These are phyloP conservation scores for Lasiommata megera DNA, from an alignment of 2,888 invertebrate genomes.

Conservation along the genomic window DNA sequence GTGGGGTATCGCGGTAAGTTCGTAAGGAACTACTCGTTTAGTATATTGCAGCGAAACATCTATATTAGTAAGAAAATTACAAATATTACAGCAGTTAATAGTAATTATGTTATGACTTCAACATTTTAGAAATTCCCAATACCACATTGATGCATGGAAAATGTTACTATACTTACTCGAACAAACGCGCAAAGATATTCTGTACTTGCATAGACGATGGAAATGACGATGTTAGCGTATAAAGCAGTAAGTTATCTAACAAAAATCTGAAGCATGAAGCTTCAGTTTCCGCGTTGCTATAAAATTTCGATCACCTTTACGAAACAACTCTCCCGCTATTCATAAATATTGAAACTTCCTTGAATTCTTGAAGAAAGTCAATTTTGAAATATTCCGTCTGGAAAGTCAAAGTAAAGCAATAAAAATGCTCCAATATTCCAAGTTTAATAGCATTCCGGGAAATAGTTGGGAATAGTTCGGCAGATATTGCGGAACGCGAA, in stretches of 20 bases:
- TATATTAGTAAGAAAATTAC: too few relatives aligned
- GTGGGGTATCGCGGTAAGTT: too few relatives aligned
- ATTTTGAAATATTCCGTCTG: conserved; percentile 10
- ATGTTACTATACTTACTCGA: too few relatives aligned
- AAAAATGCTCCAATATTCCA: conserved; percentile 17
- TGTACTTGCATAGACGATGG: neutral
- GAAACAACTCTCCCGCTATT: neutral
- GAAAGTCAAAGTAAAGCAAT: conserved; percentile 11
- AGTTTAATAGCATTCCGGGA: conserved; percentile 10
- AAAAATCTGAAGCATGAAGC: neutral
- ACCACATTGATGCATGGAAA: too few relatives aligned
- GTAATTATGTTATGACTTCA: too few relatives aligned
- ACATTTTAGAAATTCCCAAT: too few relatives aligned
- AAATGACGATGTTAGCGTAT: neutral
- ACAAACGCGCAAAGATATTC: too few relatives aligned
- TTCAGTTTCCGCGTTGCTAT: neutral
- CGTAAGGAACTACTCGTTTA: too few relatives aligned
- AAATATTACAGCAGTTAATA: too few relatives aligned
- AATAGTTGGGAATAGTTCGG: conserved; percentile 9
- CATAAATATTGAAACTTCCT: conserved; percentile 8
- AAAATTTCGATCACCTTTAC: conserved; percentile 3
- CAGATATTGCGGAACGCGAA: neutral
- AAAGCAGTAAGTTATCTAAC: neutral
- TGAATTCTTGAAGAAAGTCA: conserved; percentile 12
- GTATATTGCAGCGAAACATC: too few relatives aligned